phyloP scores from a whole-genome alignment of 2,797 vertebrate genomes.

The Alauda arvensis region DNA sequence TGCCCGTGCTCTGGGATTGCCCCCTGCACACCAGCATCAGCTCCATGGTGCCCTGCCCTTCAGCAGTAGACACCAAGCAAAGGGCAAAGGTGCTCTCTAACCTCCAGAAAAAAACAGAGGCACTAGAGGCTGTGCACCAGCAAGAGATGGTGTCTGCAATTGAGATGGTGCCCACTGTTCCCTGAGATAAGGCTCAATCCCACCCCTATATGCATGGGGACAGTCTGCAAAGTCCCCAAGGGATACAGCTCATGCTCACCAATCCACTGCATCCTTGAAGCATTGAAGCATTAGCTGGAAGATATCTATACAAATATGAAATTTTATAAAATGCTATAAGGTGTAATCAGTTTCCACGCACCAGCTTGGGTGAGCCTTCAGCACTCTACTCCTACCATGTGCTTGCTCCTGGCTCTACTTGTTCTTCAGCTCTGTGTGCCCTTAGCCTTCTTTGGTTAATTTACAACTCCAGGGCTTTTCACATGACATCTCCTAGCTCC shows the following conservation, averaged over 20 bases:
- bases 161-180: neutral
- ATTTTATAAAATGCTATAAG: neutral
- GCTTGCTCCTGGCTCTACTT: neutral
- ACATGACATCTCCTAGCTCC: neutral
- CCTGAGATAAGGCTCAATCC: neutral
- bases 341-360: neutral
- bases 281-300: neutral
- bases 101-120: neutral
- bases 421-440: neutral
- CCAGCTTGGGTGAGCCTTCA: neutral
- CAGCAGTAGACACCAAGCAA: neutral
- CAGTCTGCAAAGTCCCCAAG: neutral
- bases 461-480: neutral
- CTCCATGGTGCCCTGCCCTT: neutral
- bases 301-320: neutral
- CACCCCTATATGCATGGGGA: no score
- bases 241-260: neutral
- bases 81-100: neutral
- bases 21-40: neutral
- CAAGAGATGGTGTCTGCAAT: neutral
- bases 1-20: neutral
- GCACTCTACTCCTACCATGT: rapidly evolving
- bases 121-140: neutral
- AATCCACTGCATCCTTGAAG: neutral
- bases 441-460: neutral